Base-by-base conservation (phyloP, 2,797 vertebrate genomes). In the Pagetopsis macropterus region DNA sequence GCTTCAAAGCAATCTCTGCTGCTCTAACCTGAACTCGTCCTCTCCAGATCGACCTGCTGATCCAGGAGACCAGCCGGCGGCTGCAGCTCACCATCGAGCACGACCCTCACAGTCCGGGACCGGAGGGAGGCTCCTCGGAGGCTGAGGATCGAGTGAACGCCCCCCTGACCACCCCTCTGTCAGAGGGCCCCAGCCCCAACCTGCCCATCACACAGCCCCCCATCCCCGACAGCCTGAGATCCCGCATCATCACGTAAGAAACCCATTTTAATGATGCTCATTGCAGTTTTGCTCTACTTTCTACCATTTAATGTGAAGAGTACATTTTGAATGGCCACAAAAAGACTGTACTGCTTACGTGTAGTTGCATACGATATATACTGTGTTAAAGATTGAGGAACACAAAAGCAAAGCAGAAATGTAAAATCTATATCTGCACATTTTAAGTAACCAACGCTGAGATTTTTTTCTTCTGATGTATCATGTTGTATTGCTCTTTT, bases 11-110 rank as follows among this genome's bases (percentile, higher is more conserved):
- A 1, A n/a, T 48, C 13, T 74, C n/a, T 63, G 23, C 58, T 40
- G 17, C 63, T 69, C n/a, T 50, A 55, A 9, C 65, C 46, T 63
- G 14, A 81, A 41, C 60, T 19, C 44, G 46, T 76, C n/a, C 12
- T 60, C 64, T 68, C 12, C 76, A 99, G 97, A 99, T 99, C 0
- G 97, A 98, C 89, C 87, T 98, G 81, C 93, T 99, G 75, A 97
- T 99, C 88, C 97, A 98, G 88, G 97, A 98, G 86, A 98, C 97
- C 4, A 98, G 96, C 82, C 96, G 96, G 5, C 93, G 97, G 81
- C 95, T 99, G 65, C 97, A 99, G 94, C 93, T 99, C 80, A 99
- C 98, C 58, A 97, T 99, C 0, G 98, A 99, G 46, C 98, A 98
- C 0, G 97, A 99, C 91, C 98, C 98, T 37, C 96, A 98, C 0